Evolutionary conservation across 2,888 invertebrate genomes (phyloP), one percentile per base, ranked within the genome.

Genomic region (Lycaena phlaeas): DNA sequence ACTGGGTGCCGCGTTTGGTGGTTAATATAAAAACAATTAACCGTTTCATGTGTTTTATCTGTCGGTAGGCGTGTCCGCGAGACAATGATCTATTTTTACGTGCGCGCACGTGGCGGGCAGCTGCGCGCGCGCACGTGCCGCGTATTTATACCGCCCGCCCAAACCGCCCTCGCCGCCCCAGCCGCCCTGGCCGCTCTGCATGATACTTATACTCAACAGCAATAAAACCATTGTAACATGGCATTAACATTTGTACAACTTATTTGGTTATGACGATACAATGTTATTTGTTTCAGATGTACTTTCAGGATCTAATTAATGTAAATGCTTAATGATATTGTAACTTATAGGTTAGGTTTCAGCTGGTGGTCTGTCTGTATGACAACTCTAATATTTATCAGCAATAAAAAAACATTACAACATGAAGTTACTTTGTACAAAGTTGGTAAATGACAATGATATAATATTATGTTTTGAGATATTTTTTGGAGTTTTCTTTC

Each of bases 1-100:
- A 7, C 34, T 22, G 22, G 18, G 17, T 34, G 29, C 28, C 38
- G 27, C 38, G 25, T 14, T 25, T 15, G 28, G 34, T 14, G 38
- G 38, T 37, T 34, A 12, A 9, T 36, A 27, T 41, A 9, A 36
- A 31, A 25, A 46, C 37, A 56, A 60, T 61, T 59, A 64, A 62
- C 56, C 63, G 68, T 79, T 77, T 82, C 78, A 78, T 82, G 82
- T 74, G 74, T 78, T 82, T 79, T 79, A 79, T 79, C 68, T 75
- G 71, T 57, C 51, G 52, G 72, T 78, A 66, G 82, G 82, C 79
- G 82, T 79, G 82, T 65, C 67, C 57, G 53, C 49, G 50, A 76
- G 82, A 81, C 81, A 82, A 82, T 82, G 74, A 69, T 81, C 82
- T 84, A 82, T 82, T 79, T 82, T 78, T 68, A 70, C 68, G 59